Evolutionary conservation across 2,797 vertebrate genomes (phyloP), one percentile per base, ranked within the genome.

Genomic region (Scarus forsteni): DNA sequence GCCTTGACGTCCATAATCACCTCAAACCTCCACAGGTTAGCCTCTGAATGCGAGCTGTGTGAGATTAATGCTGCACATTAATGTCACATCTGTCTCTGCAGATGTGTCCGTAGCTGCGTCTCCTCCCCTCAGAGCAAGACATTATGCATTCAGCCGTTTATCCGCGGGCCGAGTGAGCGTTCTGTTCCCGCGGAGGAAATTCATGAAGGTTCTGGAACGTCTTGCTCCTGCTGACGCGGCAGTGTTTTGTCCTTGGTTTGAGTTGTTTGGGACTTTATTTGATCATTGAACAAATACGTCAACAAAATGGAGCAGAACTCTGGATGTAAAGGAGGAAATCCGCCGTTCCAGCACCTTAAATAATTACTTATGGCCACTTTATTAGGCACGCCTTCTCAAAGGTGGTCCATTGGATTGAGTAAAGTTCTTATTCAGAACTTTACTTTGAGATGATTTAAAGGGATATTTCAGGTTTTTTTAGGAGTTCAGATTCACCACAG

Each of bases 21-120:
- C 68, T 68, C 49, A 53, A 52, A 66, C 66, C 40, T 60, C 71
- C 18, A 46, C 48, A 11, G 50, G 52, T 36, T 7, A 18, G 39
- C 3, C 27, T 57, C 48, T 35, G 66, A 75, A 44, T 44, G 42
- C 38, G 34, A 44, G 18, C 57, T 1, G 27, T 45, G 13, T 0
- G 7, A 40, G 48, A 71, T 54, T 35, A 66, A 58, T 46, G 50
- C 43, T 19, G 5, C 60, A 39, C 58, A 18, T 50, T 19, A 27
- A 36, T 13, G 61, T 70, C 66, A 59, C 45, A n/a, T 66, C 51
- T 36, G 46, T 55, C 15, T 39, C 48, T 27, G n/a, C 43, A 35
- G 40, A 50, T 4, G 18, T 14, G 3, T 35, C 12, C 7, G 12
- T 13, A 51, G 9, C n/a, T 19, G 44, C 39, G 10, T n/a, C 45